phyloP scores from a whole-genome alignment of 1,140 invertebrate genomes.

The Polypedilum pembai region DNA sequence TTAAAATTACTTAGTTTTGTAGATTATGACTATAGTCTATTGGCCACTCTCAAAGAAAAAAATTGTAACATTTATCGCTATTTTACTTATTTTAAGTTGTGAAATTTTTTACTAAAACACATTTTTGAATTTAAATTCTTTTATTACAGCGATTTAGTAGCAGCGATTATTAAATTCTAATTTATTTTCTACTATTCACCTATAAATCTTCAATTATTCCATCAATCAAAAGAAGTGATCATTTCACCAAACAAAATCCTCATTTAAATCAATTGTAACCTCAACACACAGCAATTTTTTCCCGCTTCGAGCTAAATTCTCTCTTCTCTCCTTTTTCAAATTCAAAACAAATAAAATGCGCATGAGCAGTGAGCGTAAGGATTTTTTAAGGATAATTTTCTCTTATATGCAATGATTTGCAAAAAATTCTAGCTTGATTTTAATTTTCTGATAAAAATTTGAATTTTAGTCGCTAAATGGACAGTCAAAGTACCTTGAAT shows the following conservation, averaged over 20 bases:
- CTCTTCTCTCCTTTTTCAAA: neutral
- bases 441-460: neutral
- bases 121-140: no score
- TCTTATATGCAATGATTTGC: neutral
- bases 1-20: no score
- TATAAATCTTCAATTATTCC: no score
- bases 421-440: constrained; percentile 7
- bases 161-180: no score
- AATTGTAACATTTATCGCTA: no score
- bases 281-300: neutral
- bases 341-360: constrained; percentile 8
- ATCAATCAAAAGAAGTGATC: no score
- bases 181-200: no score
- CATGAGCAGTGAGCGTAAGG: constrained; percentile 10
- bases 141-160: no score
- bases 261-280: neutral
- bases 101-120: no score
- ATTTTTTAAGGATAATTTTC: constrained; percentile 1
- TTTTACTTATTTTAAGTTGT: no score
- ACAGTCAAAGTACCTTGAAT: neutral
- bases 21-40: no score
- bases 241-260: neutral
- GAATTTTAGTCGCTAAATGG: neutral
- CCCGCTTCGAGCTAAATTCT: neutral
- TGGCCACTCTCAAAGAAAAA: no score